Evolutionary conservation across 1,140 invertebrate species (phyloP).

Genomic region (Euura lappo): DNA sequence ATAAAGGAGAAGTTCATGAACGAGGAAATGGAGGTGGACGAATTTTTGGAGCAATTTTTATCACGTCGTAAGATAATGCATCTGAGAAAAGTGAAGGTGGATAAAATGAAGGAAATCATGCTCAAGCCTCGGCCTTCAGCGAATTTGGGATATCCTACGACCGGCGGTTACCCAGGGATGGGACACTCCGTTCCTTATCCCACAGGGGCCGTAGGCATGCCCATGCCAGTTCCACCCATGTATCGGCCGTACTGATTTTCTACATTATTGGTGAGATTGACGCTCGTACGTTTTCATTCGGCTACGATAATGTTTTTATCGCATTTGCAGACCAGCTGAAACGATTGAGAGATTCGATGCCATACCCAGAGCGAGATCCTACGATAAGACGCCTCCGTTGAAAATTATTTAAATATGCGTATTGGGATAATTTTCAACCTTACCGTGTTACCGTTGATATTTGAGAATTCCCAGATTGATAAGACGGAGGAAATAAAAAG

Average conservation of each 20-base stretch:
- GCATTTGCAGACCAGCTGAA: no score
- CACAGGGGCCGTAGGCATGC: constrained; percentile 61
- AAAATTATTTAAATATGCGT: no score
- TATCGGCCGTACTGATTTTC: constrained; percentile 41
- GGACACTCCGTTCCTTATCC: constrained; percentile 60
- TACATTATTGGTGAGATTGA: neutral
- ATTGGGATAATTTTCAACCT: no score
- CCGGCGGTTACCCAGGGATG: constrained; percentile 47
- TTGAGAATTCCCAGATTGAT: no score
- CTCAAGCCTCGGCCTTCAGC: constrained; percentile 53
- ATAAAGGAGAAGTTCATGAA: constrained; percentile 78
- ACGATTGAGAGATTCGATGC: no score
- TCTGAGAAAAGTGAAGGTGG: constrained; percentile 80
- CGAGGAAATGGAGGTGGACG: constrained; percentile 75
- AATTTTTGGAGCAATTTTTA: constrained; percentile 81
- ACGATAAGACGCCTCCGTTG: no score
- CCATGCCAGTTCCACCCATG: constrained; percentile 58
- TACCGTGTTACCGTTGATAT: no score
- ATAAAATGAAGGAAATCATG: constrained; percentile 84
- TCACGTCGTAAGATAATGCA: constrained; percentile 78
- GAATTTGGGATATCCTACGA: constrained; percentile 45
- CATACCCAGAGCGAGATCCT: no score
- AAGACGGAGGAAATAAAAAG: no score
- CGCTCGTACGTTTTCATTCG: no score
- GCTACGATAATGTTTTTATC: no score